Conservation (phyloP, 2,888 invertebrate species). For the Epsilonema sp. region DNA sequence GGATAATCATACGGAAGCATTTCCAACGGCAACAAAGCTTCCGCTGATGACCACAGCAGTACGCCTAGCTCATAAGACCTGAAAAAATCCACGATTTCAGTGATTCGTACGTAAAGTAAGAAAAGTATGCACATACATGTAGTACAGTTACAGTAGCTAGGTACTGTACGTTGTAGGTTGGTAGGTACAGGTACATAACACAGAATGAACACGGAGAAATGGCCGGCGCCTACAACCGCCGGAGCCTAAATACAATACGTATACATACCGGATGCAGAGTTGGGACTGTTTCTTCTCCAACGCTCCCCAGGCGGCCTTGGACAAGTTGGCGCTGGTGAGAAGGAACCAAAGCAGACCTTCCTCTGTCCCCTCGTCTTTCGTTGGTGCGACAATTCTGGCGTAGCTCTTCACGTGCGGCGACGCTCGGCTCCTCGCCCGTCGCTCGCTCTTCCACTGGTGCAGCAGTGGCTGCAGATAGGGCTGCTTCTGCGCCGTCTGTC, state of each 20-base stretch:
- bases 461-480: slow-evolving; percentile 55
- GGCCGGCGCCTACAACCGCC: too few relatives aligned
- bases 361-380: too few relatives aligned
- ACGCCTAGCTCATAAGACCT: slow-evolving; percentile 73
- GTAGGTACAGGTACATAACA: too few relatives aligned
- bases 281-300: slow-evolving; percentile 41
- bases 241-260: too few relatives aligned
- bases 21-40: too few relatives aligned
- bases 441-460: slow-evolving; percentile 51
- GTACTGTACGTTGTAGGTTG: too few relatives aligned
- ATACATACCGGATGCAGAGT: slow-evolving; percentile 46
- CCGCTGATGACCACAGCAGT: too few relatives aligned
- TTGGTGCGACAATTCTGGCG: slow-evolving; percentile 40
- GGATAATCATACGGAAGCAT: background rate
- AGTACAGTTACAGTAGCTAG: too few relatives aligned
- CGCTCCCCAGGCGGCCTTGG: slow-evolving; percentile 88
- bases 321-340: slow-evolving; percentile 64
- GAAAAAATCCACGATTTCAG: too few relatives aligned
- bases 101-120: too few relatives aligned
- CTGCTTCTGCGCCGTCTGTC: slow-evolving; percentile 57
- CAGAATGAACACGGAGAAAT: too few relatives aligned
- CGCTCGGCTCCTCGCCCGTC: slow-evolving; percentile 49
- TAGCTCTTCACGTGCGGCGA: slow-evolving; percentile 93
- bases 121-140: too few relatives aligned
- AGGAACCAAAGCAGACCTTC: slow-evolving; percentile 13